A percentile compares a stretch with the other conserved stretches of the same genome.
These are phyloP conservation scores for Pelochelys cantorii DNA, from an alignment of 2,797 vertebrate genomes.

Conservation along the genomic window DNA sequence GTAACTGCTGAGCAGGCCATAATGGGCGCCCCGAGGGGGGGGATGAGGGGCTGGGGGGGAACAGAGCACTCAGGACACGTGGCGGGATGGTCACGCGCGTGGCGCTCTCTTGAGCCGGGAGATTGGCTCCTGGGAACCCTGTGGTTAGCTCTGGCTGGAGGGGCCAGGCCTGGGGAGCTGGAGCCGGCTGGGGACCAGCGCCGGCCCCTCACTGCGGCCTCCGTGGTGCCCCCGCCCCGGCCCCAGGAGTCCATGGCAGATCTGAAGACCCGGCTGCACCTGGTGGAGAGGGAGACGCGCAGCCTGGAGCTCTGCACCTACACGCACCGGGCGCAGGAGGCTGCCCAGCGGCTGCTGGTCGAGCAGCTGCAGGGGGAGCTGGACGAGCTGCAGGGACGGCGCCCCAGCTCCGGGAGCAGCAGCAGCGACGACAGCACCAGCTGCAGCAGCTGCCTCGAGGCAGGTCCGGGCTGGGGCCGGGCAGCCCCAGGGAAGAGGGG, in stretches of 20 bases:
- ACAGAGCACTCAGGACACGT: no score
- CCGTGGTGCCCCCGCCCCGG: fast-evolving
- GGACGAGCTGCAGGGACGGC: constrained; percentile 37
- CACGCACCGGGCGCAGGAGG: constrained; percentile 50
- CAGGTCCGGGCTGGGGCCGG: not conserved
- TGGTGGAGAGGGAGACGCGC: constrained; percentile 85
- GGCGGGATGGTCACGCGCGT: no score
- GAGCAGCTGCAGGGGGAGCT: constrained; percentile 81
- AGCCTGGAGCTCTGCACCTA: constrained; percentile 84
- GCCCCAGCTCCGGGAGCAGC: constrained; percentile 13
- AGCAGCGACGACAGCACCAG: constrained; percentile 15
- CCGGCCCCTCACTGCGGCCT: not conserved
- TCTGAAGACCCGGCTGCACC: constrained; percentile 82
- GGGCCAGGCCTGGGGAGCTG: not conserved
- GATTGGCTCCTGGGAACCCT: not conserved
- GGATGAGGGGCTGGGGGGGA: not conserved
- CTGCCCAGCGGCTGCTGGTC: constrained; percentile 78
- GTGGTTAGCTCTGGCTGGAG: not conserved
- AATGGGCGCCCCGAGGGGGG: no score
- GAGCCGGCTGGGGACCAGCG: not conserved
- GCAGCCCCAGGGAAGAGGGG: no score
- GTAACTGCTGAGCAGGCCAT: not conserved
- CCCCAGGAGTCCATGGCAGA: constrained; percentile 90
- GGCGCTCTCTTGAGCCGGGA: not conserved
- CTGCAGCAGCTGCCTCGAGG: constrained; percentile 1